Conservation (phyloP, 2,113 vertebrate species). For the Coptodon bakossiorum region DNA sequence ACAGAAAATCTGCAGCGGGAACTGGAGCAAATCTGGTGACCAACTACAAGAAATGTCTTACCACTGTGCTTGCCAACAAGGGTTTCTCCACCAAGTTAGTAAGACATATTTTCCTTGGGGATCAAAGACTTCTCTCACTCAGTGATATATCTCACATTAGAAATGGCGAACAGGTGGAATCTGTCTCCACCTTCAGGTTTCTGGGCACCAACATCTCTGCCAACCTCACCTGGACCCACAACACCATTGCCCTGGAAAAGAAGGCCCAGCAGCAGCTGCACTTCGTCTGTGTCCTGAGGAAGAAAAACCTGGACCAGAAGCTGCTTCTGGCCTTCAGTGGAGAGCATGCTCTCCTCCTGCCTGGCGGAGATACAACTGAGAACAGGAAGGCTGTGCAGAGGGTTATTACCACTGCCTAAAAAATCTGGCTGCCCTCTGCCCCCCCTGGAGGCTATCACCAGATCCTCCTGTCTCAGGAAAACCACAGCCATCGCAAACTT, state of each 20-base stretch:
- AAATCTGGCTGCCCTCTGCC: neutral
- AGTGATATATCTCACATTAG: neutral
- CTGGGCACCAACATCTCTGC: neutral
- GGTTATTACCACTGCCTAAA: neutral
- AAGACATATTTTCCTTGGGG: neutral
- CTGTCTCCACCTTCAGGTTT: neutral
- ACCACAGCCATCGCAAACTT: neutral
- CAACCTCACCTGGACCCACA: neutral
- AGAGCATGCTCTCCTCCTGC: neutral
- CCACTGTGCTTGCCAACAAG: neutral
- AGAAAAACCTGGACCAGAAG: neutral
- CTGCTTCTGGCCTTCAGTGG: neutral
- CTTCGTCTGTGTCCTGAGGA: neutral
- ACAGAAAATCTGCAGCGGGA: neutral
- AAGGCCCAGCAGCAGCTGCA: neutral
- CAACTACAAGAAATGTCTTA: neutral
- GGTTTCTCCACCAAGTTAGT: neutral
- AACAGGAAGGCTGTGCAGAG: neutral
- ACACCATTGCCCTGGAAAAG: neutral
- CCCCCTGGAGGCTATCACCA: neutral
- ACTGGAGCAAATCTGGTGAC: neutral
- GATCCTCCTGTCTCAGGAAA: neutral
- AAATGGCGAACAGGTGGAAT: neutral
- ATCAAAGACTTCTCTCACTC: neutral
- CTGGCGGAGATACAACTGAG: neutral